These are phyloP conservation scores for Lepus townsendii DNA, from an alignment of 2,797 vertebrate species.

Conservation along the genomic window DNA sequence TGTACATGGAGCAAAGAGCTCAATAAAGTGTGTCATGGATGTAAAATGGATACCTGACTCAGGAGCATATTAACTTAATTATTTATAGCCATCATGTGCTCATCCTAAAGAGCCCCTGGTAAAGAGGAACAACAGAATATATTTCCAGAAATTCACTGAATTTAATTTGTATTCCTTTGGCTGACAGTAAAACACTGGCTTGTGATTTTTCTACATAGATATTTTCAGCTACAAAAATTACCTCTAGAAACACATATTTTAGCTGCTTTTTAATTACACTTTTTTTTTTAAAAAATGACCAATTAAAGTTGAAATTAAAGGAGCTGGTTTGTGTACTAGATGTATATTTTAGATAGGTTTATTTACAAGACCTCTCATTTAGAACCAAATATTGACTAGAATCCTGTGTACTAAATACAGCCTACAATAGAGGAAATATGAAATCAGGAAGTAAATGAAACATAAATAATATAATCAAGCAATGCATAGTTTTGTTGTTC, in stretches of 20 bases:
- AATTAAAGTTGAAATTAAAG: constrained; percentile 59
- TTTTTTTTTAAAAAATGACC: constrained; percentile 45
- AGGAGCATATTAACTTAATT: not conserved
- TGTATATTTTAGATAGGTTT: not conserved
- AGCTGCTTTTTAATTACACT: constrained; percentile 42
- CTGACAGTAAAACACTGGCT: constrained; percentile 64
- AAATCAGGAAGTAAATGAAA: constrained; percentile 8
- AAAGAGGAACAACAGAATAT: constrained; percentile 67
- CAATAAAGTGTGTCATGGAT: constrained; percentile 20
- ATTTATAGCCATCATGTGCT: not conserved
- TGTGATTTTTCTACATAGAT: constrained; percentile 54
- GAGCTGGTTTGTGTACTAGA: not conserved
- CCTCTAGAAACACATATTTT: constrained; percentile 2
- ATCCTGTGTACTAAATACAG: not conserved
- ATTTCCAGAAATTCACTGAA: constrained; percentile 44
- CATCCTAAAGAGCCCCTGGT: not conserved
- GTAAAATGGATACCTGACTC: not conserved
- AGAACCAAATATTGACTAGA: constrained; percentile 33
- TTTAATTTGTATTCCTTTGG: constrained; percentile 42
- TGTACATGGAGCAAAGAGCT: not conserved
- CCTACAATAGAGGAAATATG: not conserved
- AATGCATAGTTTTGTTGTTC: not conserved
- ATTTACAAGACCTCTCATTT: not conserved
- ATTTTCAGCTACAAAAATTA: constrained; percentile 54
- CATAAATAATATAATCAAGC: constrained; percentile 28